Percentiles rank a stretch among this genome's conserved stretches.
Evolutionary conservation across 2,888 invertebrate species (phyloP).

Genomic region (Desoria tigrina): DNA sequence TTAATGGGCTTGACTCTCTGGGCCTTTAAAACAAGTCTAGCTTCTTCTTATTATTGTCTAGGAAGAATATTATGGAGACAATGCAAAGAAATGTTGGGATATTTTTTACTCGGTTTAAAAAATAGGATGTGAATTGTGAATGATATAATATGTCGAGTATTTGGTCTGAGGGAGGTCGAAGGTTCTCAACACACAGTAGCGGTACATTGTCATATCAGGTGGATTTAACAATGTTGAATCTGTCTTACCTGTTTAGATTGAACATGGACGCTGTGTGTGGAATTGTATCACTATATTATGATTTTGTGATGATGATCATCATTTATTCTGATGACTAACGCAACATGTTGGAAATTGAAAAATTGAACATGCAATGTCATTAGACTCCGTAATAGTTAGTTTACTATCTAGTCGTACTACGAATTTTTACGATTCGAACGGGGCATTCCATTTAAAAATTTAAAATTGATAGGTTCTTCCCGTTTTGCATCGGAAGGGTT

Average conservation of each 20-base stretch:
- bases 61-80: not conserved
- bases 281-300: not conserved
- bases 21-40: too few relatives aligned
- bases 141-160: not conserved
- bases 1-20: too few relatives aligned
- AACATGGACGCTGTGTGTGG: not conserved
- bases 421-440: too few relatives aligned
- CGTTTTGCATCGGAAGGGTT: too few relatives aligned
- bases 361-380: slow-evolving; percentile 2
- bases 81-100: not conserved
- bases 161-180: slow-evolving; percentile 9
- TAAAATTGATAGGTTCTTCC: too few relatives aligned
- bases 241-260: not conserved
- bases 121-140: too few relatives aligned
- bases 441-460: too few relatives aligned
- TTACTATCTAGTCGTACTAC: too few relatives aligned
- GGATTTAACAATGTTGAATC: not conserved
- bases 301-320: not conserved
- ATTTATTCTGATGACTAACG: not conserved
- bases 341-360: not conserved
- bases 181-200: slow-evolving; percentile 13
- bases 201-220: not conserved
- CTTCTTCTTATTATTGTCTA: too few relatives aligned
- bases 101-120: not conserved
- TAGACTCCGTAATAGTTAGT: not conserved